Evolutionary conservation across 2,888 invertebrate species (phyloP).

Genomic region (Taenaris catops): DNA sequence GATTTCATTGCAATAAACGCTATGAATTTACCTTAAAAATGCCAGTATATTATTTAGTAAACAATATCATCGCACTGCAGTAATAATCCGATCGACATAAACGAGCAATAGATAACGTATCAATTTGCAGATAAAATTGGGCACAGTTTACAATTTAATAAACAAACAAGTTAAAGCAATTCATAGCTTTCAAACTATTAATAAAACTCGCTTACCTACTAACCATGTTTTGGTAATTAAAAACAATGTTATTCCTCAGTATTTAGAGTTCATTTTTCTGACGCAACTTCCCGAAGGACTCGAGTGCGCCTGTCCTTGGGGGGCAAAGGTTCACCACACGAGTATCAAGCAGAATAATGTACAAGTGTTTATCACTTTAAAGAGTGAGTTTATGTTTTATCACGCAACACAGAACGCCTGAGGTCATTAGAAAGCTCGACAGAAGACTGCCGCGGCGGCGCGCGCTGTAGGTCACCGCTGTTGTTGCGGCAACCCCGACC

Average conservation of each 20-base stretch:
- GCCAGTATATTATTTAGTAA: no score
- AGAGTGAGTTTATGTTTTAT: slow-evolving; percentile 44
- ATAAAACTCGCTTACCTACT: slow-evolving; percentile 41
- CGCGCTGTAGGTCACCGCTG: slow-evolving; percentile 73
- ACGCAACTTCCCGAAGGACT: slow-evolving; percentile 30
- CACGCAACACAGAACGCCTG: slow-evolving; percentile 70
- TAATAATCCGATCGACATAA: slow-evolving; percentile 1
- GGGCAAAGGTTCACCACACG: slow-evolving; percentile 43
- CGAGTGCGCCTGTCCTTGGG: slow-evolving; percentile 55
- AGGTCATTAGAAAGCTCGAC: slow-evolving; percentile 76
- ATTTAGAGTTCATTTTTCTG: slow-evolving; percentile 65
- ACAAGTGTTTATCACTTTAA: slow-evolving; percentile 51
- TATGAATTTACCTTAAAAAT: no score
- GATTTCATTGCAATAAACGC: no score
- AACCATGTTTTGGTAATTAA: slow-evolving; percentile 46
- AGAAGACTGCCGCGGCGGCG: slow-evolving; percentile 74
- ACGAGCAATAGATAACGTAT: not conserved
- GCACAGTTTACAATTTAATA: no score
- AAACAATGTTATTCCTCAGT: slow-evolving; percentile 53
- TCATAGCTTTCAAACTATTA: not conserved
- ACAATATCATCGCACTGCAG: slow-evolving; percentile 9
- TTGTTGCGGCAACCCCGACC: slow-evolving; percentile 75
- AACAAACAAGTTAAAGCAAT: no score
- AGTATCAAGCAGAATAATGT: slow-evolving; percentile 44
- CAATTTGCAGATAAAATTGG: no score